phyloP scores from a whole-genome alignment of 2,797 vertebrate genomes.

The Gadopsis marmoratus region DNA sequence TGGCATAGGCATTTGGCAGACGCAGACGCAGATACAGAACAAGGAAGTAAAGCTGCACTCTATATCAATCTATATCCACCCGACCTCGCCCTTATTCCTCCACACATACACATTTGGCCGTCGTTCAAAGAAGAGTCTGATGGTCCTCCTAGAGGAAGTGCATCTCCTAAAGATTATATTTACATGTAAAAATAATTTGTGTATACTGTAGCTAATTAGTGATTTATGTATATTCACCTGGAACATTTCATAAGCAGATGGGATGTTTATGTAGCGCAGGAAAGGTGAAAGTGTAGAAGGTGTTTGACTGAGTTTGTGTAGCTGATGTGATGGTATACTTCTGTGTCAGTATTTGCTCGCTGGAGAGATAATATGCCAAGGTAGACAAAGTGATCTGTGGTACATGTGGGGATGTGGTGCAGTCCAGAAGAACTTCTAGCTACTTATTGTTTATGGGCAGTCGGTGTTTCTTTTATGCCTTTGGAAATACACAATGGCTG shows the following conservation, averaged over 20 bases:
- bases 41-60: conserved; percentile 40
- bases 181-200: conserved; percentile 30
- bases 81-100: neutral
- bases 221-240: neutral
- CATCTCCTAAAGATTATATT: neutral
- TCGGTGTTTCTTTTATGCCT: neutral
- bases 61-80: conserved; percentile 32
- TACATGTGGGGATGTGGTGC: neutral
- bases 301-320: neutral
- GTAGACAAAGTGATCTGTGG: conserved; percentile 5
- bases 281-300: neutral
- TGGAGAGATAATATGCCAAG: conserved; percentile 13
- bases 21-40: conserved; percentile 55
- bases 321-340: conserved; percentile 1
- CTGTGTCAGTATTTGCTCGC: conserved; percentile 9
- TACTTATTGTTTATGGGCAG: conserved; percentile 8
- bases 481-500: conserved; percentile 8
- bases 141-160: conserved; percentile 6
- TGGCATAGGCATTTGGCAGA: conserved; percentile 68
- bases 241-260: conserved; percentile 8
- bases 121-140: conserved; percentile 9
- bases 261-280: neutral
- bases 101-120: conserved; percentile 14
- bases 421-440: conserved; percentile 5
- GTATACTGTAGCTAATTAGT: conserved; percentile 13